Percentiles rank a stretch among this genome's conserved stretches.
phyloP scores from a whole-genome alignment of 1,140 invertebrate genomes.

The Fopius arisanus region DNA sequence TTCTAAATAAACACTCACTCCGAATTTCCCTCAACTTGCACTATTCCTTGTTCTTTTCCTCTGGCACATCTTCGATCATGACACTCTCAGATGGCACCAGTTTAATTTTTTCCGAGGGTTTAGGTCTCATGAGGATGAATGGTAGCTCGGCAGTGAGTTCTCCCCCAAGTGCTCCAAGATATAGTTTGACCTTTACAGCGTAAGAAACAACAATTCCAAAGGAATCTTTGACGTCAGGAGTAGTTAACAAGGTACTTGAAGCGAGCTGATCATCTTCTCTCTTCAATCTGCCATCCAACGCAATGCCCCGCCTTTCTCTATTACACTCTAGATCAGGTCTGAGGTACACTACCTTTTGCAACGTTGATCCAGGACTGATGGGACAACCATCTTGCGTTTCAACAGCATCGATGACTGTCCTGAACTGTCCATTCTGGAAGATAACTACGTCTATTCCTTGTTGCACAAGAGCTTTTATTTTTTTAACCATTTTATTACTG shows the following conservation, averaged over 20 bases:
- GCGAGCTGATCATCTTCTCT: slow-evolving; percentile 86
- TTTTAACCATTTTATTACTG: slow-evolving; percentile 98
- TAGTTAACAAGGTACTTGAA: slow-evolving; percentile 90
- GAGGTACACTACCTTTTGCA: slow-evolving; percentile 92
- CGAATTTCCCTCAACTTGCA: not conserved
- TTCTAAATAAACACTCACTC: too few species aligned
- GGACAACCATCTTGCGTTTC: slow-evolving; percentile 97
- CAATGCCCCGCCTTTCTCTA: slow-evolving; percentile 90
- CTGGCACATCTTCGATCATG: slow-evolving; percentile 27
- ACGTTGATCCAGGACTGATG: slow-evolving; percentile 89
- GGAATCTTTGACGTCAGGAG: slow-evolving; percentile 82
- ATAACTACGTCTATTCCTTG: slow-evolving; percentile 98
- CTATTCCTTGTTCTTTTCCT: not conserved
- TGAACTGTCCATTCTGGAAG: slow-evolving; percentile 98
- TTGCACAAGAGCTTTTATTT: slow-evolving; percentile 90
- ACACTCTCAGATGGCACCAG: slow-evolving; percentile 41
- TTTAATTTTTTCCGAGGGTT: slow-evolving; percentile 64
- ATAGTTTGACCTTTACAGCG: slow-evolving; percentile 93
- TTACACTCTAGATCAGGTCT: slow-evolving; percentile 82
- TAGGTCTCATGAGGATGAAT: slow-evolving; percentile 97
- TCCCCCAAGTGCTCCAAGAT: slow-evolving; percentile 90
- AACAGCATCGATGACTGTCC: slow-evolving; percentile 90
- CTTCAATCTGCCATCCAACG: slow-evolving; percentile 94
- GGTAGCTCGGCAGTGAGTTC: slow-evolving; percentile 95
- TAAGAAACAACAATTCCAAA: slow-evolving; percentile 92